These are phyloP conservation scores for Anas platyrhynchos DNA, from an alignment of 2,113 vertebrate species.

Conservation along the genomic window DNA sequence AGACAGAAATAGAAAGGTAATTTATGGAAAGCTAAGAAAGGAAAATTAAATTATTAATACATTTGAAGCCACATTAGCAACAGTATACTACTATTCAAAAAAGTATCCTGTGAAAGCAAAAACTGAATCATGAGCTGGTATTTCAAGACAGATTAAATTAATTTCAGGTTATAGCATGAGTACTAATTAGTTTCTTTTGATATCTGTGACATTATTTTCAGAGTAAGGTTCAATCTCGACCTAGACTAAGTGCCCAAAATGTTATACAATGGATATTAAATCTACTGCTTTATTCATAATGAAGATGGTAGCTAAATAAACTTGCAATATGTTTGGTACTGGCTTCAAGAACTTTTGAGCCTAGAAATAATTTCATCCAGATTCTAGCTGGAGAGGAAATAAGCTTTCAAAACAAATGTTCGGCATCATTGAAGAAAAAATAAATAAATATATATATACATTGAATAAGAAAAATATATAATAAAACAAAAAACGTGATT, in stretches of 20 bases:
- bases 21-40: not conserved
- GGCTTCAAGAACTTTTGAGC: not conserved
- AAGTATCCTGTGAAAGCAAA: not conserved
- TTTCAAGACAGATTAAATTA: not conserved
- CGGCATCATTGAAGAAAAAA: not conserved
- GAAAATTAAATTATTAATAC: not conserved
- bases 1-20: not conserved
- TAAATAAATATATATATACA: not conserved
- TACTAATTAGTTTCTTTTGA: not conserved
- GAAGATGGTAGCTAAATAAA: not conserved
- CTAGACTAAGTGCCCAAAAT: not conserved
- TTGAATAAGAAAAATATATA: not conserved
- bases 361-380: not conserved
- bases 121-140: not conserved
- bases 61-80: not conserved
- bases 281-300: not conserved
- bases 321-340: not conserved
- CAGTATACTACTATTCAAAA: not conserved
- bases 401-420: not conserved
- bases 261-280: not conserved
- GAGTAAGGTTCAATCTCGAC: not conserved
- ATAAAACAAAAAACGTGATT: not conserved
- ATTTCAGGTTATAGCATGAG: not conserved
- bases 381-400: not conserved
- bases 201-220: not conserved